Evolutionary conservation across 2,888 invertebrate species (phyloP).

Genomic region (Rhopalosiphum nymphaeae): DNA sequence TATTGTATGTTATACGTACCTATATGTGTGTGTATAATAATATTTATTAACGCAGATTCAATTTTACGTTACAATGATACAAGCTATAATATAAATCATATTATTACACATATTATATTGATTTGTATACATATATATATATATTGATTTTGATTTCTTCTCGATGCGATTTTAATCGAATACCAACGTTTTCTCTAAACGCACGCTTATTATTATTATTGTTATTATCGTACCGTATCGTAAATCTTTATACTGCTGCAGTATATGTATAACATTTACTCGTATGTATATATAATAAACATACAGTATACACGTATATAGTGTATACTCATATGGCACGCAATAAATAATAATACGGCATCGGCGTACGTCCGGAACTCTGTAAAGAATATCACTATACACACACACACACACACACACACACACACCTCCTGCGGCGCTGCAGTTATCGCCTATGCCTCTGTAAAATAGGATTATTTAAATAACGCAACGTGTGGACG

Average conservation of each 20-base stretch:
- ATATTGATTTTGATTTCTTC: background rate
- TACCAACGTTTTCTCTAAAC: conserved; percentile 21
- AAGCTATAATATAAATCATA: background rate
- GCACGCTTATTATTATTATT: conserved; percentile 21
- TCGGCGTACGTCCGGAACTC: background rate
- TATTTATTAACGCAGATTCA: background rate
- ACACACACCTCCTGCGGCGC: no score
- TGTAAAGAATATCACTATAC: background rate
- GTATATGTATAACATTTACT: background rate
- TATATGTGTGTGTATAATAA: background rate
- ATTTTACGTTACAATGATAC: background rate
- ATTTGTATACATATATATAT: background rate
- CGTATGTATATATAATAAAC: background rate
- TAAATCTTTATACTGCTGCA: background rate
- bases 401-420: no score
- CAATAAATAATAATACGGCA: background rate
- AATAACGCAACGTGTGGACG: background rate
- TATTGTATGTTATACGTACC: background rate
- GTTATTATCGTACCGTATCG: background rate
- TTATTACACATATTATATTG: background rate
- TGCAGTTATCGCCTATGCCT: background rate
- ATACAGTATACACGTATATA: no score
- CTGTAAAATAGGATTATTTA: background rate
- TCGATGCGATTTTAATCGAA: conserved; percentile 12
- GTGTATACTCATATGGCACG: background rate